Conservation (phyloP, 64 coral and sea anemone species). For the Montipora capricornis region DNA sequence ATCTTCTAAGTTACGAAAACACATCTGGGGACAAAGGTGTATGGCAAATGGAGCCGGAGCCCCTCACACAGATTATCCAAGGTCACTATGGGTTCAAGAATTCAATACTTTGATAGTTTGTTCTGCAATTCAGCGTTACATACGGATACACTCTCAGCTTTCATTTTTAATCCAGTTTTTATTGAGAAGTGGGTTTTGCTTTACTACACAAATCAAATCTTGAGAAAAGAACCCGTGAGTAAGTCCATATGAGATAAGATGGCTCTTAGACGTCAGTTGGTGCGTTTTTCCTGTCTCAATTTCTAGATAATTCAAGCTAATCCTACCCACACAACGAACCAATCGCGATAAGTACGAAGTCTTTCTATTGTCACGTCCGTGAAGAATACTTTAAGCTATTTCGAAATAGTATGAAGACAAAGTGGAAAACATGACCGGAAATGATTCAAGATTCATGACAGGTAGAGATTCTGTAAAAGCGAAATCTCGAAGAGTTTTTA, state of each 20-base stretch:
- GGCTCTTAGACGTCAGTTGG: constrained; percentile 7
- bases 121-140: constrained; percentile 25
- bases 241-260: constrained; percentile 23
- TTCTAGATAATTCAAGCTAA: constrained; percentile 28
- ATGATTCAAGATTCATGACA: neutral
- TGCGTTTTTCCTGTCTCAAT: constrained; percentile 50
- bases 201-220: neutral
- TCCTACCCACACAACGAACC: constrained; percentile 22
- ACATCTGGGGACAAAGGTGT: neutral
- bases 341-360: constrained; percentile 22
- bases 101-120: constrained; percentile 25
- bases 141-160: constrained; percentile 8
- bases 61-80: neutral
- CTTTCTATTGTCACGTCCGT: constrained; percentile 6
- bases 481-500: constrained; percentile 1
- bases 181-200: neutral
- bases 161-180: constrained; percentile 19
- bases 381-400: neutral
- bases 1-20: neutral
- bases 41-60: neutral
- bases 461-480: neutral
- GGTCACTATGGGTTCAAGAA: constrained; percentile 34
- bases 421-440: neutral
- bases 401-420: neutral
- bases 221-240: neutral